Evolutionary conservation across 2,888 invertebrate species (phyloP), one percentile per base, ranked within the genome.

Genomic region (Octonoba sinensis): DNA sequence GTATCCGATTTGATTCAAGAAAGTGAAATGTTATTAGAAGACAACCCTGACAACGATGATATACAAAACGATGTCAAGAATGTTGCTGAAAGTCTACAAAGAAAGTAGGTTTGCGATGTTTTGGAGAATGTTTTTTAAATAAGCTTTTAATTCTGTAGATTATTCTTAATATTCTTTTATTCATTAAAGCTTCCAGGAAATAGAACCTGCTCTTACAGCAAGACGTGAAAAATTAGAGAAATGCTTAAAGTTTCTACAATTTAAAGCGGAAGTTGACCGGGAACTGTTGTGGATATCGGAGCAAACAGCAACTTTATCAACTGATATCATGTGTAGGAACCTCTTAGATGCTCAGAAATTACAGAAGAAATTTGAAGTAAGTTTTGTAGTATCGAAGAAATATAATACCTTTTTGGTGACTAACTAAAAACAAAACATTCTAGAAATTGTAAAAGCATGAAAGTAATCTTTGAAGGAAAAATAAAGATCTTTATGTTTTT

Each of bases 221-320:
- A 91, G 97, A 60, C 91, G 94, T 13, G 92, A 91, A 70, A 93
- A 93, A 46, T 90, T 99, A 22, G 94, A 96, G 86, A 95, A 95
- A 87, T 93, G 95, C 16, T 89, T 95, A 15, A 92, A 93, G 78
- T 93, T 94, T 87, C 96, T 97, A 89, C 96, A 97, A 88, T 97
- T 97, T 89, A 93, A 94, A 1, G 96, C 97, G 86, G 97, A 97
- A 87, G 91, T 97, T 62, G 94, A 96, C 62, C 93, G 94, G 1
- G 98, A 99, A 88, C 90, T 96, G 86, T 96, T 95, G 87, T 99
- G 99, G 99, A 94, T 99, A 85, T 92, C 93, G 49, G 98, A 98
- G 88, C 95, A 96, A 83, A 89, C 93, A 85, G 94, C 95, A 0
- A 91, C 93, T 0, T 96, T 96, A 0, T 91, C 92, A 0, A 93